Evolutionary conservation across 2,113 vertebrate genomes (phyloP), one percentile per base, ranked within the genome.

Genomic region (Gnathochromis pfefferi): DNA sequence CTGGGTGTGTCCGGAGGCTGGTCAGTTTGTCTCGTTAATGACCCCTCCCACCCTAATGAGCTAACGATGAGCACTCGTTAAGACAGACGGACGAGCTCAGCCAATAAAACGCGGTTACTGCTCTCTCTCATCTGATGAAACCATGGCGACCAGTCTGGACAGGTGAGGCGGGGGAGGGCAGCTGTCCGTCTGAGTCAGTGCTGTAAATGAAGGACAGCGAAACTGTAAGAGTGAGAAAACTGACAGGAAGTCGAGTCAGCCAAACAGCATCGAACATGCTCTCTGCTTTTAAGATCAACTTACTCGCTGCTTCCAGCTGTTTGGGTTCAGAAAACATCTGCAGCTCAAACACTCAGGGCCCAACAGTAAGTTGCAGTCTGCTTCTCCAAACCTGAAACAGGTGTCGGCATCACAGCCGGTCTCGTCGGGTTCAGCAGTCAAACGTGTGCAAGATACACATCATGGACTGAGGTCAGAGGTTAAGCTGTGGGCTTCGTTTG

Each of bases 21-120:
- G 94, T 91, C 93, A 93, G 94, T 94, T 93, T 92, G 83, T 90
- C 86, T 89, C 91, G 12, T 92, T 94, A 95, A 94, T 89, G 88
- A 91, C 91, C 35, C 93, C 94, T 92, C 91, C 93, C 86, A 63
- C 85, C 84, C 90, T 94, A 94, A 95, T 57, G 68, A 93, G 90
- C 81, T 91, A 58, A 91, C 89, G 87, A 94, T 83, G 87, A 91
- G 87, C 51, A 83, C 91, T 94, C 92, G 23, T 94, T 94, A 94
- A 88, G 81, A 60, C 54, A 13, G 82, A 88, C 82, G 60, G 82
- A 93, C 17, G 78, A 86, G 83, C 81, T 90, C 60, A 33, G 84
- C 89, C 88, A 92, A 89, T 94, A 91, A 93, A 93, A 89, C 70
- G 13, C 12, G 13, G 28, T 54, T 40, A 57, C 54, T 73, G 83